A percentile compares a stretch with the other conserved stretches of the same genome.
These are phyloP conservation scores for Uromys caudimaculatus DNA, from an alignment of 2,797 vertebrate genomes.

Conservation along the genomic window DNA sequence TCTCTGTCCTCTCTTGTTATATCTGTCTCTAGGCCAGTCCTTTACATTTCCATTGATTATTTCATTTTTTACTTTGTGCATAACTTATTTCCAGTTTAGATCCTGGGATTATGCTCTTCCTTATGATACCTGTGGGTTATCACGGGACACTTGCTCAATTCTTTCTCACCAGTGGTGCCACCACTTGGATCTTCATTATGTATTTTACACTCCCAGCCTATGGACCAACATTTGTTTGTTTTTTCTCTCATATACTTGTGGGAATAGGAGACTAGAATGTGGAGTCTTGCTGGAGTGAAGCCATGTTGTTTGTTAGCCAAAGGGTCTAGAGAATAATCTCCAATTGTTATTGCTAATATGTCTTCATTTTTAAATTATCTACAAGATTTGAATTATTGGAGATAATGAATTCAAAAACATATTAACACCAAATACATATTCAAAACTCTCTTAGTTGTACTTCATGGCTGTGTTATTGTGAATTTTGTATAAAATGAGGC, in stretches of 20 bases:
- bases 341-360: background rate
- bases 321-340: background rate
- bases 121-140: background rate
- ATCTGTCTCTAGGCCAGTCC: background rate
- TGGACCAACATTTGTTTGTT: background rate
- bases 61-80: background rate
- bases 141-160: background rate
- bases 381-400: slow-evolving; percentile 36
- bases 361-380: background rate
- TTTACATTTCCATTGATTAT: background rate
- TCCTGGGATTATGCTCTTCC: background rate
- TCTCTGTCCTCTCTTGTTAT: background rate
- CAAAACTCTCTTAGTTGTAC: background rate
- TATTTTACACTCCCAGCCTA: background rate
- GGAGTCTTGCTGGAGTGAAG: background rate
- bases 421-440: background rate
- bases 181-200: background rate
- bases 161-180: background rate
- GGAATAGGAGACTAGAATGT: background rate
- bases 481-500: slow-evolving; percentile 9
- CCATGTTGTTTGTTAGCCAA: background rate
- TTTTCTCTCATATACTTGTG: background rate
- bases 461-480: background rate
- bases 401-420: background rate
- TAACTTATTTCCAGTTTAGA: background rate